Percentiles rank a stretch among this genome's conserved stretches.
These are phyloP conservation scores for Cataglyphis cursor DNA, from an alignment of 2,888 invertebrate species.

Conservation along the genomic window DNA sequence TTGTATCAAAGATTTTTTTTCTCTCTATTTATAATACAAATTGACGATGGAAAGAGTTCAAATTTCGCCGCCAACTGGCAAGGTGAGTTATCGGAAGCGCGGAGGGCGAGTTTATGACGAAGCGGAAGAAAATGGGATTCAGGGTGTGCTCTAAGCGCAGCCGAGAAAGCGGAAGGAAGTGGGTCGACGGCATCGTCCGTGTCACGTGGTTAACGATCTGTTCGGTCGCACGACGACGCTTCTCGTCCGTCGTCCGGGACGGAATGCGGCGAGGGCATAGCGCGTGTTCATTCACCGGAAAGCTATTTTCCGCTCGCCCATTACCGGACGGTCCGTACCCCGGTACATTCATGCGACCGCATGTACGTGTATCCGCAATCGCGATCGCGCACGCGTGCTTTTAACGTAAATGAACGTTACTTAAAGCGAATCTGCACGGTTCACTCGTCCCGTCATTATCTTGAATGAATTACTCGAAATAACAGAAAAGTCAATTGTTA, in stretches of 20 bases:
- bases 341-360: conserved; percentile 48
- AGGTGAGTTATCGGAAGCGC: background rate
- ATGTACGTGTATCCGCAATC: conserved; percentile 34
- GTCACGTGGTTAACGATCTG: conserved; percentile 78
- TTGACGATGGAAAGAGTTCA: background rate
- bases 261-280: conserved; percentile 71
- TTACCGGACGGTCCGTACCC: conserved; percentile 64
- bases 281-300: conserved; percentile 79
- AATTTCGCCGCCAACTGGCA: background rate
- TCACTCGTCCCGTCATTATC: background rate
- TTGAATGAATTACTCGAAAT: background rate
- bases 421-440: background rate
- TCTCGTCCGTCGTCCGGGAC: conserved; percentile 63
- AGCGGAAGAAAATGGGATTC: conserved; percentile 34
- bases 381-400: conserved; percentile 35
- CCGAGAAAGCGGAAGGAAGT: conserved; percentile 39
- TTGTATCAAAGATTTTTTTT: background rate
- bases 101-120: conserved; percentile 14
- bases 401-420: conserved; percentile 20
- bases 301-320: conserved; percentile 76
- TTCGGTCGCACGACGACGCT: conserved; percentile 67
- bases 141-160: background rate
- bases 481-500: background rate
- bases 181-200: conserved; percentile 65
- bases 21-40: background rate